Evolutionary conservation across 2,888 invertebrate genomes (phyloP), one percentile per base, ranked within the genome.

Genomic region (Trissolcus brochymenae): DNA sequence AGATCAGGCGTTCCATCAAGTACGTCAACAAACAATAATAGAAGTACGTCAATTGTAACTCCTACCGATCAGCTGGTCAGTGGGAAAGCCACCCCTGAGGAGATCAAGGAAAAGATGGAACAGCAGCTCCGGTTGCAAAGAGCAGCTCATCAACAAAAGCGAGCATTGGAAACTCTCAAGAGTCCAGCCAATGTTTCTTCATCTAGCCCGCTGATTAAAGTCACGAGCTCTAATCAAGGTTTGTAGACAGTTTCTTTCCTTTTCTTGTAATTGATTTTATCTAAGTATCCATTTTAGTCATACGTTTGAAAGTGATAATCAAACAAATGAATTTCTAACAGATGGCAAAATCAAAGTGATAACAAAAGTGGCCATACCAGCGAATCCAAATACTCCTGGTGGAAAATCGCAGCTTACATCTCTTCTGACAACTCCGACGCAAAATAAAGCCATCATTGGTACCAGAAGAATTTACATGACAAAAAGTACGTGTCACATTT

Each of bases 41-140:
- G 87, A 80, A 81, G 90, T 85, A 72, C 75, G 4, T 71, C 83
- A 1, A 79, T 80, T 59, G 66, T 84, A 14, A 77, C 83, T 9
- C 65, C 83, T 6, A 79, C 81, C 4, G 89, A 89, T 61, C 87
- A 88, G 62, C 80, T 87, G 4, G 90, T 91, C 9, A 91, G 89
- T 83, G 92, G 90, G 81, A 92, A 93, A 83, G 91, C 93, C 0
- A 92, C 92, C 29, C 92, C 94, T 0, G 92, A 94, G 81, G 95
- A 96, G 84, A 93, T 95, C 77, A 95, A 95, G 88, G 96, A 97
- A 82, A 96, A 96, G 89, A 94, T 97, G 94, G 97, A 98, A 85
- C 95, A 96, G 80, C 96, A 97, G 86, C 90, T 98, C 79, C 93
- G 96, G 70, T 91, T 96, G 83, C 98, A 98, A 87, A 90, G 97